Conservation (phyloP, 2,797 vertebrate species). For the Amazonetta brasiliensis region DNA sequence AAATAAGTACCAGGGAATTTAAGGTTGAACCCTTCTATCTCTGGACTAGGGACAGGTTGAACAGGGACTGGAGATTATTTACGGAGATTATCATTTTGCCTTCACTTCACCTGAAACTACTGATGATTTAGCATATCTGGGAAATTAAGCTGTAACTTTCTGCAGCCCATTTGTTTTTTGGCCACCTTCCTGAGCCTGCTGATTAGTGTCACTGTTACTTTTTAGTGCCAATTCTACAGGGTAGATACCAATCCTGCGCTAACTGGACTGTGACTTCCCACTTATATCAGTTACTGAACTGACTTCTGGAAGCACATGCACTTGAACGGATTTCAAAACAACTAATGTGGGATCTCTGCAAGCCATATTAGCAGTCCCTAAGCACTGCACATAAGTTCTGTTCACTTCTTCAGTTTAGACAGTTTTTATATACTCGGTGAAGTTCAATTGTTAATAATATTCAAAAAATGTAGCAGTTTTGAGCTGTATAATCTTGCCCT, state of each 20-base stretch:
- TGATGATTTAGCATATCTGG: conserved; percentile 57
- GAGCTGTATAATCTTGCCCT: neutral
- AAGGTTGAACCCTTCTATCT: neutral
- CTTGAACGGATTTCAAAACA: neutral
- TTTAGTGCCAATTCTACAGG: conserved; percentile 37
- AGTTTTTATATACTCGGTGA: neutral
- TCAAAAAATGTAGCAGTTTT: neutral
- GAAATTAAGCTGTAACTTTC: conserved; percentile 24
- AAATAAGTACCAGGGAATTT: conserved; percentile 21
- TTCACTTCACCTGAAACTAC: conserved; percentile 32
- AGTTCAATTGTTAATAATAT: neutral
- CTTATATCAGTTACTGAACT: neutral
- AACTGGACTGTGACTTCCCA: conserved; percentile 8
- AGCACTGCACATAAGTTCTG: neutral
- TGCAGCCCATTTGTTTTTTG: conserved; percentile 38
- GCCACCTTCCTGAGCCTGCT: conserved; percentile 30
- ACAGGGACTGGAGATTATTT: conserved; percentile 31
- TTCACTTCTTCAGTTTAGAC: neutral
- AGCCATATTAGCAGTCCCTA: neutral
- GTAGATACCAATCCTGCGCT: conserved; percentile 8
- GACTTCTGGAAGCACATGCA: neutral
- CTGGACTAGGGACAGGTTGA: neutral
- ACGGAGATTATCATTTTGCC: neutral
- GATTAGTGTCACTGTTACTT: conserved; percentile 16
- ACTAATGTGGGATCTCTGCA: conserved; percentile 7